Evolutionary conservation across 2,797 vertebrate genomes (phyloP).

Genomic region (Eleutherodactylus coqui): DNA sequence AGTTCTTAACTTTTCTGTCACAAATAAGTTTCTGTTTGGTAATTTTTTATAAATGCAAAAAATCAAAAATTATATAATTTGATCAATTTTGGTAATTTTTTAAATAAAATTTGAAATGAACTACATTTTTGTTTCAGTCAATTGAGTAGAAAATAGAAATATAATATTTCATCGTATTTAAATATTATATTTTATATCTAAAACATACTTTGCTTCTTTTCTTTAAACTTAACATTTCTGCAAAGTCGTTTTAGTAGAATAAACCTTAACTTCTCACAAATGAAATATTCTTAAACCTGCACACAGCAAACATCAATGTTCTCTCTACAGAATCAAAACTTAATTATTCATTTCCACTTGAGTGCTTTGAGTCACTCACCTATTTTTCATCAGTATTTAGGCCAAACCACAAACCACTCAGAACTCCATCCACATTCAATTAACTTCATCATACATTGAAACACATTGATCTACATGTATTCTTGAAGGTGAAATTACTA

Average conservation of each 20-base stretch:
- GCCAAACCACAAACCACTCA: conserved; percentile 45
- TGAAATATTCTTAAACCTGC: neutral
- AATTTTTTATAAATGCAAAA: too few relatives aligned
- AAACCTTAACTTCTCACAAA: neutral
- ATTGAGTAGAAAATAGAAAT: neutral
- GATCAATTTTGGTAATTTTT: neutral
- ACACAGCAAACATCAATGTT: conserved; percentile 2
- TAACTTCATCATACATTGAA: conserved; percentile 34
- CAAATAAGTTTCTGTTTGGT: neutral
- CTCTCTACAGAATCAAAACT: conserved; percentile 5
- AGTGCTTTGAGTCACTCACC: conserved; percentile 30
- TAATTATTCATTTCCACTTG: conserved; percentile 44
- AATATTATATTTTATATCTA: neutral
- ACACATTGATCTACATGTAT: conserved; percentile 48
- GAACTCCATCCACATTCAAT: conserved; percentile 46
- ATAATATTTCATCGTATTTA: neutral
- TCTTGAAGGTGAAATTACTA: conserved; percentile 30
- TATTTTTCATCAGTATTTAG: conserved; percentile 35
- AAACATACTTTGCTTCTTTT: neutral
- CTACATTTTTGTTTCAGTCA: neutral
- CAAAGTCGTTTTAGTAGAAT: neutral
- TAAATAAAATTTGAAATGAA: neutral
- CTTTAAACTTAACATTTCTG: neutral
- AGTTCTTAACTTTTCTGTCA: neutral
- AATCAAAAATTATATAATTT: too few relatives aligned